A percentile compares a stretch with the other conserved stretches of the same genome.
Evolutionary conservation across 1,140 invertebrate genomes (phyloP).

Genomic region (Drusus annulatus): DNA sequence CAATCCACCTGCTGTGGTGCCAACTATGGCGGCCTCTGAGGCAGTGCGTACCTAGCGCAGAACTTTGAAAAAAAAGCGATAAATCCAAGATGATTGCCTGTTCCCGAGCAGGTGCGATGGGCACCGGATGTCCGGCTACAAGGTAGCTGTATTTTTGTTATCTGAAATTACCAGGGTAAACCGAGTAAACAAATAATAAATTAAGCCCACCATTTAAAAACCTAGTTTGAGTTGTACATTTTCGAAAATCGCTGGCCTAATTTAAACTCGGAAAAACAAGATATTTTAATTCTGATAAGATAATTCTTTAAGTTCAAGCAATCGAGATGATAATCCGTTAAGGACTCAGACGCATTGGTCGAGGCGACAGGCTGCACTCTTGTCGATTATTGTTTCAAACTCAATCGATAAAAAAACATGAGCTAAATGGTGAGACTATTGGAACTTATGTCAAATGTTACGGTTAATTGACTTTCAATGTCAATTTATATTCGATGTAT

Average conservation of each 20-base stretch:
- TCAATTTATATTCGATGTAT: too few species aligned
- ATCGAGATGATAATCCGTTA: too few species aligned
- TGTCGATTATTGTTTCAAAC: too few species aligned
- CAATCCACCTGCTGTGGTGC: background rate
- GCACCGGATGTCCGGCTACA: slow-evolving; percentile 52
- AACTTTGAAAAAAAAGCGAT: slow-evolving; percentile 46
- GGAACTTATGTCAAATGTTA: too few species aligned
- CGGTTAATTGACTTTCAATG: too few species aligned
- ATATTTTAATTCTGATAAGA: too few species aligned
- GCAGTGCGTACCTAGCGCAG: background rate
- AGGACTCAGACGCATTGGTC: too few species aligned
- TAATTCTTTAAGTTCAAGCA: too few species aligned
- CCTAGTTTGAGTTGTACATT: slow-evolving; percentile 11
- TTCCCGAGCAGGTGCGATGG: slow-evolving; percentile 51
- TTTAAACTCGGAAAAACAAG: background rate
- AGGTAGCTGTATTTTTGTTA: slow-evolving; percentile 46
- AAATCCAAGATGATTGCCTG: slow-evolving; percentile 51
- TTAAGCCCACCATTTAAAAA: slow-evolving; percentile 5
- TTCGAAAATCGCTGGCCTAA: background rate
- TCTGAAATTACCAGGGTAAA: slow-evolving; percentile 18
- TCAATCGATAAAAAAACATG: too few species aligned
- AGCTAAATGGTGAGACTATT: too few species aligned
- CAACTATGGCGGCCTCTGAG: background rate
- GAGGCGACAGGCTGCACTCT: too few species aligned
- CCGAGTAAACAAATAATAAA: slow-evolving; percentile 40